A percentile compares a stretch with the other conserved stretches of the same genome.
These are phyloP conservation scores for Spilosoma lubricipeda DNA, from an alignment of 2,888 invertebrate species.

Conservation along the genomic window DNA sequence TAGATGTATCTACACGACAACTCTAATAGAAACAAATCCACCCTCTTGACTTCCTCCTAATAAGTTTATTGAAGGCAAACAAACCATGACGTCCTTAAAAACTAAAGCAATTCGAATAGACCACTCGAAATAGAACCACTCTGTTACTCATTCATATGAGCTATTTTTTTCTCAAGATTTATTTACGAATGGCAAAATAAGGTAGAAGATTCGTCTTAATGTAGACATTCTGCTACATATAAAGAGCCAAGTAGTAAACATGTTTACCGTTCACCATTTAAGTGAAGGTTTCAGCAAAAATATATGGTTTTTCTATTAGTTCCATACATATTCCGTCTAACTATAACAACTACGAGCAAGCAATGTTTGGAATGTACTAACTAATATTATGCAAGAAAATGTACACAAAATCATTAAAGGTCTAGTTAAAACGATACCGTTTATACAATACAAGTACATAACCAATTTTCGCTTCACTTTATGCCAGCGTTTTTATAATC, in stretches of 20 bases:
- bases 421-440: conserved; percentile 12
- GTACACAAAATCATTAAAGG: conserved; percentile 5
- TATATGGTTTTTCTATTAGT: background rate
- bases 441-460: conserved; percentile 22
- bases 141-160: background rate
- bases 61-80: background rate
- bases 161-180: conserved; percentile 12
- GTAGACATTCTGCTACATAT: conserved; percentile 17
- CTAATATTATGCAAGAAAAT: background rate
- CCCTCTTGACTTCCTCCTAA: background rate
- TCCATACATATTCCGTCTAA: background rate
- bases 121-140: background rate
- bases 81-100: background rate
- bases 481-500: conserved; percentile 57
- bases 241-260: conserved; percentile 37
- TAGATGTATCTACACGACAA: background rate
- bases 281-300: conserved; percentile 34
- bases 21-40: background rate
- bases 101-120: background rate
- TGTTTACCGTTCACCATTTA: conserved; percentile 28
- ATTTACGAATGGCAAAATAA: conserved; percentile 10
- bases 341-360: background rate
- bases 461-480: conserved; percentile 35
- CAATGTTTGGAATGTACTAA: background rate
- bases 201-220: conserved; percentile 7